phyloP scores from a whole-genome alignment of 2,113 vertebrate genomes.

The Gopherus flavomarginatus region DNA sequence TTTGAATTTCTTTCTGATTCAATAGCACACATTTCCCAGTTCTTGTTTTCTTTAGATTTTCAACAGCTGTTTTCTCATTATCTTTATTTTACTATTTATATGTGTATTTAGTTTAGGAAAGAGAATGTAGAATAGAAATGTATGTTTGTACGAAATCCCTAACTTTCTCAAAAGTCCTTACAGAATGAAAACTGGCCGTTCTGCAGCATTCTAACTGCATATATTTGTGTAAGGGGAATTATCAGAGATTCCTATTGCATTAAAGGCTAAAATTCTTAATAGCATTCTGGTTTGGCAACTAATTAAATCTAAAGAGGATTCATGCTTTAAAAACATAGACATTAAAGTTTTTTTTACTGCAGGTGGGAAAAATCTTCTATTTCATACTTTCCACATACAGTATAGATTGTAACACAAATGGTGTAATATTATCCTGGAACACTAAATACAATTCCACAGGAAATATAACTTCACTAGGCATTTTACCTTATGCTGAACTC shows the following conservation, averaged over 20 bases:
- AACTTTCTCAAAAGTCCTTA: not conserved
- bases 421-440: constrained; percentile 40
- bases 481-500: constrained; percentile 47
- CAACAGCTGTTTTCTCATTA: not conserved
- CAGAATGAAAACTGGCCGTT: not conserved
- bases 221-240: not conserved
- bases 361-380: constrained; percentile 32
- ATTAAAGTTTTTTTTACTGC: not conserved
- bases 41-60: not conserved
- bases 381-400: constrained; percentile 43
- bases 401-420: constrained; percentile 4
- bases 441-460: constrained; percentile 41
- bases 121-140: not conserved
- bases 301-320: not conserved
- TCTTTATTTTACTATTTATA: not conserved
- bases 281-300: not conserved
- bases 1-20: not conserved
- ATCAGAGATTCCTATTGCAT: not conserved
- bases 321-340: not conserved
- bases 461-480: constrained; percentile 43
- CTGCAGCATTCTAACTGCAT: not conserved
- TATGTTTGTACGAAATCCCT: not conserved
- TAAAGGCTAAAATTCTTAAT: constrained; percentile 22
- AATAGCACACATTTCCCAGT: accelerated
- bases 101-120: not conserved